Percentiles rank a stretch among this genome's conserved stretches.
Conservation (phyloP, 2,797 vertebrate genomes). For the Steatocranus sp. region DNA sequence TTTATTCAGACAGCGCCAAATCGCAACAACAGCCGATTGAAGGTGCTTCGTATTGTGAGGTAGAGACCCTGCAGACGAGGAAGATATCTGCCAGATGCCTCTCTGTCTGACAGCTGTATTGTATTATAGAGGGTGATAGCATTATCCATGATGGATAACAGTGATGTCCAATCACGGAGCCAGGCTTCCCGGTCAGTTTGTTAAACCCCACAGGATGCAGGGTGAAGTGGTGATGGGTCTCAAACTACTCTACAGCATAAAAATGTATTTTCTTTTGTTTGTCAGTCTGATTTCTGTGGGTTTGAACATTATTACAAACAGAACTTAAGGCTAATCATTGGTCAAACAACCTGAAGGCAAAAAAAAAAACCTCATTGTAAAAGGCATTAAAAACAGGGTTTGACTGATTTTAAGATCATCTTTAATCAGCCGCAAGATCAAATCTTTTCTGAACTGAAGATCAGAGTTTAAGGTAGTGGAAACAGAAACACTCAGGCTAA, state of each 20-base stretch:
- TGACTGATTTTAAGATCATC: neutral
- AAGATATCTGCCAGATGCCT: neutral
- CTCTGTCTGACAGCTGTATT: neutral
- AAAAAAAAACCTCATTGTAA: neutral
- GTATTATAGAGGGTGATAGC: neutral
- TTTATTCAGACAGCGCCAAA: neutral
- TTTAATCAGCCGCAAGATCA: neutral
- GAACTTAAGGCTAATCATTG: neutral
- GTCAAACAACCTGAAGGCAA: neutral
- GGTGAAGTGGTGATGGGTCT: accelerated
- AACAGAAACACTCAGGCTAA: neutral
- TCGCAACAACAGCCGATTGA: neutral
- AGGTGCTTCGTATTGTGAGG: neutral
- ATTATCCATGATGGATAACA: neutral
- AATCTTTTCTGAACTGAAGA: neutral
- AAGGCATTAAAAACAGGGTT: neutral
- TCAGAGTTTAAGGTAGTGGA: neutral
- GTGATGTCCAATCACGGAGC: neutral
- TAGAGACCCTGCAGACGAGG: neutral
- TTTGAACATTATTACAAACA: neutral
- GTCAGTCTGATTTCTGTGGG: neutral
- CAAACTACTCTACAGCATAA: neutral
- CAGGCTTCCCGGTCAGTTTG: neutral
- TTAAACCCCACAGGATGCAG: neutral
- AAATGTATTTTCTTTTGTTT: neutral